A percentile compares a stretch with the other conserved stretches of the same genome.
phyloP scores from a whole-genome alignment of 2,797 vertebrate genomes.

The Sebastolobus alascanus region DNA sequence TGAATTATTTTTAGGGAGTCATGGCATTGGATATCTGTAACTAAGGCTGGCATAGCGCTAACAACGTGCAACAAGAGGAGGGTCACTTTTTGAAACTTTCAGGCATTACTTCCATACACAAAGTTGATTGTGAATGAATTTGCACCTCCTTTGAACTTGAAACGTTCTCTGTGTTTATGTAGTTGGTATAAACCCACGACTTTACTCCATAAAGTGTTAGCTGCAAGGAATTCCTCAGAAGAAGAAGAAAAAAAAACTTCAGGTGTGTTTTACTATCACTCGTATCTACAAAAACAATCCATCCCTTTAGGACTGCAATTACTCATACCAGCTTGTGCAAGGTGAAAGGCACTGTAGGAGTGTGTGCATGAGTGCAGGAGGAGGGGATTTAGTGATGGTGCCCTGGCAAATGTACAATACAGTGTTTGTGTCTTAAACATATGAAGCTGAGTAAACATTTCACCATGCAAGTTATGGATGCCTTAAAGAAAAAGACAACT shows the following conservation, averaged over 20 bases:
- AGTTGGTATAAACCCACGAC: conserved; percentile 1
- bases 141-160: conserved; percentile 8
- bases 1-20: conserved; percentile 58
- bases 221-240: conserved; percentile 13
- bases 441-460: conserved; percentile 41
- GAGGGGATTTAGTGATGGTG: conserved; percentile 17
- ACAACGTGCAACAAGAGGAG: conserved; percentile 21
- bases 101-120: conserved; percentile 18
- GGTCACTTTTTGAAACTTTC: conserved; percentile 28
- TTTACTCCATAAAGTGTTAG: neutral
- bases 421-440: conserved; percentile 21
- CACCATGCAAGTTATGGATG: conserved; percentile 24
- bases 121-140: conserved; percentile 8
- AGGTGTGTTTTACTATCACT: conserved; percentile 32
- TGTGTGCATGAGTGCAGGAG: conserved; percentile 11
- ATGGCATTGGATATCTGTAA: conserved; percentile 24
- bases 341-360: conserved; percentile 42
- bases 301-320: conserved; percentile 35
- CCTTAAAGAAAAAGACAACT: conserved; percentile 19
- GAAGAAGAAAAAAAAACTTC: conserved; percentile 6
- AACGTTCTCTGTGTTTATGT: neutral
- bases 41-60: conserved; percentile 12
- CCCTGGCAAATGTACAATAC: conserved; percentile 11
- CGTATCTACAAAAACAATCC: conserved; percentile 54
- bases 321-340: conserved; percentile 50